Conservation (phyloP, 2,888 invertebrate genomes). For the Desoria tigrina region DNA sequence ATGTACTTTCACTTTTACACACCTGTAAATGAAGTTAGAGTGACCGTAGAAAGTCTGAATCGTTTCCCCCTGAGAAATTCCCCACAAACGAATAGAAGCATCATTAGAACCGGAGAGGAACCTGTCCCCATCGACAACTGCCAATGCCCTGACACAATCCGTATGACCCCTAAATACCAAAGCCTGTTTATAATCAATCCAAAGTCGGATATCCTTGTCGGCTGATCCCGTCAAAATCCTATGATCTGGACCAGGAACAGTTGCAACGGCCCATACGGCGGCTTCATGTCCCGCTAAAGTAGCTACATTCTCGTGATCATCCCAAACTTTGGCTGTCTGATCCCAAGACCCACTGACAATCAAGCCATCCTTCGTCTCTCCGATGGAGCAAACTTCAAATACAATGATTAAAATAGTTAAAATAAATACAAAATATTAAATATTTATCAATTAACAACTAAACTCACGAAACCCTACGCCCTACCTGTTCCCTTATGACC, state of each 20-base stretch:
- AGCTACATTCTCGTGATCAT: slow-evolving; percentile 61
- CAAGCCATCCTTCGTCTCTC: slow-evolving; percentile 60
- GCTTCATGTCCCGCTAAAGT: slow-evolving; percentile 67
- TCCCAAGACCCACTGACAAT: slow-evolving; percentile 93
- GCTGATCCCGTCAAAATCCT: slow-evolving; percentile 82
- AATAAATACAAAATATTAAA: not conserved
- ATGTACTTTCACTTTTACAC: slow-evolving; percentile 46
- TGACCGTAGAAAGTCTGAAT: slow-evolving; percentile 77
- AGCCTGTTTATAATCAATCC: slow-evolving; percentile 72
- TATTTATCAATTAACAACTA: not conserved
- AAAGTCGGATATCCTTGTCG: slow-evolving; percentile 84
- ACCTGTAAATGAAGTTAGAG: slow-evolving; percentile 84
- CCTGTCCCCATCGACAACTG: slow-evolving; percentile 68
- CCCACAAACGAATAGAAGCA: slow-evolving; percentile 82
- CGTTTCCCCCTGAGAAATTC: slow-evolving; percentile 72
- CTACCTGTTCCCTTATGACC: slow-evolving; percentile 75
- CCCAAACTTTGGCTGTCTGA: slow-evolving; percentile 81
- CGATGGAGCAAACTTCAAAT: slow-evolving; percentile 60
- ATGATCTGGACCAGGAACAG: slow-evolving; percentile 55
- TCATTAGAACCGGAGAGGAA: slow-evolving; percentile 94
- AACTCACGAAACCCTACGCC: slow-evolving; percentile 16
- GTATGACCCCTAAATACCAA: slow-evolving; percentile 69
- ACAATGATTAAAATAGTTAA: too few relatives aligned
- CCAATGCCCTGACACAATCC: slow-evolving; percentile 85
- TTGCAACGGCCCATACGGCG: slow-evolving; percentile 74